Conservation (phyloP, 2,797 vertebrate species). For the Pteronotus mesoamericanus region DNA sequence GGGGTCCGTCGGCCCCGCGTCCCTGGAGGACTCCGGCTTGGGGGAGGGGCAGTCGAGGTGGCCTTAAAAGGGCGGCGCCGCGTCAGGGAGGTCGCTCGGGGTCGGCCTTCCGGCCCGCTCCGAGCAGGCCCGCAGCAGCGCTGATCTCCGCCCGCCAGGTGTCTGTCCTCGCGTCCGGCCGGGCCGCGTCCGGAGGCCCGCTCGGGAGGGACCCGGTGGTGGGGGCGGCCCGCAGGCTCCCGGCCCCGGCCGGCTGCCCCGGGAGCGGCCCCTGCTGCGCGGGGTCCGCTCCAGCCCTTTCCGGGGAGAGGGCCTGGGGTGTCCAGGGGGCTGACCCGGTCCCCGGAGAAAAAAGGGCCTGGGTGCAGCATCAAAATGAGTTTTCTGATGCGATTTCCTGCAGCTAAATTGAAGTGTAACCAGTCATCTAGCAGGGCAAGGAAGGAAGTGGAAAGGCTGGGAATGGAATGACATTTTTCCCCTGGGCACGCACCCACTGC, state of each 20-base stretch:
- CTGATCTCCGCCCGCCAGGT: constrained; percentile 4
- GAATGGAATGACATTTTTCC: constrained; percentile 70
- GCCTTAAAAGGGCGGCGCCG: neutral
- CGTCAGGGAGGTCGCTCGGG: neutral
- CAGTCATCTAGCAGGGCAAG: neutral
- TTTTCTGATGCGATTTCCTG: constrained; percentile 63
- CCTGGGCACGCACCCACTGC: constrained; percentile 50
- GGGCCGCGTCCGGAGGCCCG: neutral
- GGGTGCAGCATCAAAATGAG: constrained; percentile 36
- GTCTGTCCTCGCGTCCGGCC: neutral
- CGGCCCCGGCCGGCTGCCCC: fast-evolving
- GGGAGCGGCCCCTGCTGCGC: neutral
- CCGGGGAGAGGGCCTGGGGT: neutral
- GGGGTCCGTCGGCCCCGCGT: fast-evolving
- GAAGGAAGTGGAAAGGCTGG: constrained; percentile 69
- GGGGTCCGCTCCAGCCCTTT: neutral
- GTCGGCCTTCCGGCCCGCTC: neutral
- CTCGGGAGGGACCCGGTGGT: neutral
- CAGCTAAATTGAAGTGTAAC: constrained; percentile 9
- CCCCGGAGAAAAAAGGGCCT: neutral
- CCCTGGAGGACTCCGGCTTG: neutral
- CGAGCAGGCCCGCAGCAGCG: neutral
- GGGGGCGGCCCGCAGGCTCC: neutral
- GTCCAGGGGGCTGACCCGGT: neutral
- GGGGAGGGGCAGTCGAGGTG: neutral